Evolutionary conservation across 2,113 vertebrate species (phyloP).

Genomic region (Oxyura jamaicensis): DNA sequence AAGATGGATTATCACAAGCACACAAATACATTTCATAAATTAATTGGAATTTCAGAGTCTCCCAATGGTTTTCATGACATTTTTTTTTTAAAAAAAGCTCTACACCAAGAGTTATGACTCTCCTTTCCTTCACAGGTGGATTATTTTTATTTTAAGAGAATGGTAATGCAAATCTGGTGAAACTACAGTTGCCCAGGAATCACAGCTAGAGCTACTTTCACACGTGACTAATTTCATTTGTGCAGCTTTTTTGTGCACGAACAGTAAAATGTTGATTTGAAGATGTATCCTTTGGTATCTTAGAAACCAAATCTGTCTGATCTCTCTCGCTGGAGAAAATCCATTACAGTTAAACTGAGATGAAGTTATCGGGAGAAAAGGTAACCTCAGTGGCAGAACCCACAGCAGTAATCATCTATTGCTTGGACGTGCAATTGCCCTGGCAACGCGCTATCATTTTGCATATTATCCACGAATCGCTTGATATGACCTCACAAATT

Average conservation of each 20-base stretch:
- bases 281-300: slow-evolving; percentile 42
- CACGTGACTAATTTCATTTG: not conserved
- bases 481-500: not conserved
- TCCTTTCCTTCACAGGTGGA: not conserved
- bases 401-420: not conserved
- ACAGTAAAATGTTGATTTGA: slow-evolving; percentile 29
- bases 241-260: not conserved
- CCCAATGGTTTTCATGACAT: not conserved
- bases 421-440: not conserved
- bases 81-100: not conserved
- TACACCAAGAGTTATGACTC: not conserved
- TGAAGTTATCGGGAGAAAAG: slow-evolving; percentile 7
- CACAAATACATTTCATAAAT: slow-evolving; percentile 7
- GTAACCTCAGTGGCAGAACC: not conserved
- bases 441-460: accelerated
- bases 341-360: not conserved
- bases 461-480: not conserved
- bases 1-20: slow-evolving; percentile 33
- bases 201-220: not conserved
- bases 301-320: slow-evolving; percentile 43
- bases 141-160: not conserved
- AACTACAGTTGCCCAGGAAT: not conserved
- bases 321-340: not conserved
- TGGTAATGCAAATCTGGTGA: not conserved
- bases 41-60: not conserved